A percentile compares a stretch with the other conserved stretches of the same genome.
Conservation (phyloP, 2,797 vertebrate species). For the Discoglossus pictus region DNA sequence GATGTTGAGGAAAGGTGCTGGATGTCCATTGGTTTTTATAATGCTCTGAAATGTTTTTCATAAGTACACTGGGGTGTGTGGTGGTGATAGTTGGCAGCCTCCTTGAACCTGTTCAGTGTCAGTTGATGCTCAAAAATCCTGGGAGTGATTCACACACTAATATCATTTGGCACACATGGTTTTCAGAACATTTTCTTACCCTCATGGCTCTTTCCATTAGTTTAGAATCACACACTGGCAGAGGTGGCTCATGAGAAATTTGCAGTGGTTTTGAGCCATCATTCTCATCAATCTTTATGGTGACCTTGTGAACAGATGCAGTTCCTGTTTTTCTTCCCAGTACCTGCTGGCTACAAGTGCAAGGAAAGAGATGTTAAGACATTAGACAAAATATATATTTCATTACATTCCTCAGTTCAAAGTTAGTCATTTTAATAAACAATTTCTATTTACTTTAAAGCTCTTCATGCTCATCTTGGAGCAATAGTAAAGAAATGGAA, state of each 20-base stretch:
- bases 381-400: constrained; percentile 3
- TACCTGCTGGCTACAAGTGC: constrained; percentile 87
- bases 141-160: neutral
- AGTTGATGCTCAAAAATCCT: too few species aligned
- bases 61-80: too few species aligned
- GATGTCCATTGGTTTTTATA: too few species aligned
- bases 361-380: constrained; percentile 28
- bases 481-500: too few species aligned
- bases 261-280: constrained; percentile 97
- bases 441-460: too few species aligned
- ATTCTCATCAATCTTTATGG: constrained; percentile 92
- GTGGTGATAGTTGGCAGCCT: too few species aligned
- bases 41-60: too few species aligned
- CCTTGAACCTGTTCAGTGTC: too few species aligned
- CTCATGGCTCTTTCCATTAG: constrained; percentile 97
- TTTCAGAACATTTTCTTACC: constrained; percentile 67
- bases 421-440: too few species aligned
- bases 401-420: too few species aligned
- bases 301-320: constrained; percentile 94
- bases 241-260: constrained; percentile 95
- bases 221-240: constrained; percentile 92
- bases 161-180: neutral
- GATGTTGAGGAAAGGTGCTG: too few species aligned
- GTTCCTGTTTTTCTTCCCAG: constrained; percentile 94
- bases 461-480: too few species aligned